Percentiles rank a stretch among this genome's conserved stretches.
These are phyloP conservation scores for Arion vulgaris DNA, from an alignment of 1,140 invertebrate species.

Conservation along the genomic window DNA sequence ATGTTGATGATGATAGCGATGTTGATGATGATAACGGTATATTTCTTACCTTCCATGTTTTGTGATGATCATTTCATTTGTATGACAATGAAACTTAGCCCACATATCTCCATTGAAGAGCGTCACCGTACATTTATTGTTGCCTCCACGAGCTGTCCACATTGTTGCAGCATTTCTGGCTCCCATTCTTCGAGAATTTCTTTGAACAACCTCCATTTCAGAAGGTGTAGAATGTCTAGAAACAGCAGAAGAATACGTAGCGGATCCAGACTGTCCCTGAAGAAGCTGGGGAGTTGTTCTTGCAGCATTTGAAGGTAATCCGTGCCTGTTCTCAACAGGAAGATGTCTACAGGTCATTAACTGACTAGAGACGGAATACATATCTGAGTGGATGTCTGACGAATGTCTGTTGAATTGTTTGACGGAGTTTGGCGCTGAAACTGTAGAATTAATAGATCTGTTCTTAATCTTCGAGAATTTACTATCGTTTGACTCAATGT, in stretches of 20 bases:
- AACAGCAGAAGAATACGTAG: neutral
- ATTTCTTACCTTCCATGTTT: conserved; percentile 90
- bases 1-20: too few relatives aligned
- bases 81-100: conserved; percentile 92
- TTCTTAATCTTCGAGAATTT: neutral
- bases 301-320: neutral
- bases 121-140: conserved; percentile 72
- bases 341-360: neutral
- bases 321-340: neutral
- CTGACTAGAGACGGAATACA: neutral
- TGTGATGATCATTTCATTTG: conserved; percentile 99
- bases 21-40: too few relatives aligned
- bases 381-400: neutral
- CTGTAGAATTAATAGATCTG: neutral
- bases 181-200: neutral
- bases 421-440: neutral
- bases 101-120: conserved; percentile 92
- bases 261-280: neutral
- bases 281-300: neutral
- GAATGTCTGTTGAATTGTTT: neutral
- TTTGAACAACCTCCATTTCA: neutral
- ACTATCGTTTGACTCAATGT: neutral
- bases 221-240: neutral
- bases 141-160: conserved; percentile 36
- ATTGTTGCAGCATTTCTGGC: neutral